phyloP scores from a whole-genome alignment of 2,113 vertebrate genomes.

The Oryzias curvinotus region DNA sequence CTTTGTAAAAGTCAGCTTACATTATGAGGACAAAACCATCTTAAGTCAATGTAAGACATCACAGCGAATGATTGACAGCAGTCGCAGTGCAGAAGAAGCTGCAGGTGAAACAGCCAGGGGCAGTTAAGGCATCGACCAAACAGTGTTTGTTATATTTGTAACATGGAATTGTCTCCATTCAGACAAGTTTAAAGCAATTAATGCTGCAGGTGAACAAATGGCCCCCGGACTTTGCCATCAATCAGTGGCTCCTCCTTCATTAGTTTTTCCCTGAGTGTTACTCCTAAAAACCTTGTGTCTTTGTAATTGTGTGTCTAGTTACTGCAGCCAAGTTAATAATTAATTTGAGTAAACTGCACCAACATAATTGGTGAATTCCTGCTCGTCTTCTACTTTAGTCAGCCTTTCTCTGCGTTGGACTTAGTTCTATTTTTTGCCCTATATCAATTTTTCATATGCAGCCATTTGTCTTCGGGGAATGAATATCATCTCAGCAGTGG shows the following conservation, averaged over 20 bases:
- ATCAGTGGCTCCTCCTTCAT: constrained; percentile 56
- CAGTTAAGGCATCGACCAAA: too few species aligned
- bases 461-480: constrained; percentile 69
- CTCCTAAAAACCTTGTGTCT: constrained; percentile 65
- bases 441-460: constrained; percentile 76
- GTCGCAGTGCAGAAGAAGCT: too few species aligned
- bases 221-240: constrained; percentile 50
- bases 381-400: constrained; percentile 43
- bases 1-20: too few species aligned
- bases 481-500: constrained; percentile 62
- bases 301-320: constrained; percentile 65
- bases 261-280: constrained; percentile 58
- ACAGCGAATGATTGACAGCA: too few species aligned
- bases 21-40: too few species aligned
- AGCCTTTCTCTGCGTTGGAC: constrained; percentile 42
- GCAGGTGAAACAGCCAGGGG: too few species aligned
- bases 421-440: constrained; percentile 74
- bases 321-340: constrained; percentile 62
- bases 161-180: constrained; percentile 1
- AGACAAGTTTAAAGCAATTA: constrained; percentile 14
- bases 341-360: constrained; percentile 70
- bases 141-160: background rate
- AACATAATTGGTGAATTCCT: constrained; percentile 55
- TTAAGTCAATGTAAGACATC: too few species aligned
- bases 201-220: constrained; percentile 46